These are phyloP conservation scores for Diachrysia chrysitis DNA, from an alignment of 2,888 invertebrate genomes.

Conservation along the genomic window DNA sequence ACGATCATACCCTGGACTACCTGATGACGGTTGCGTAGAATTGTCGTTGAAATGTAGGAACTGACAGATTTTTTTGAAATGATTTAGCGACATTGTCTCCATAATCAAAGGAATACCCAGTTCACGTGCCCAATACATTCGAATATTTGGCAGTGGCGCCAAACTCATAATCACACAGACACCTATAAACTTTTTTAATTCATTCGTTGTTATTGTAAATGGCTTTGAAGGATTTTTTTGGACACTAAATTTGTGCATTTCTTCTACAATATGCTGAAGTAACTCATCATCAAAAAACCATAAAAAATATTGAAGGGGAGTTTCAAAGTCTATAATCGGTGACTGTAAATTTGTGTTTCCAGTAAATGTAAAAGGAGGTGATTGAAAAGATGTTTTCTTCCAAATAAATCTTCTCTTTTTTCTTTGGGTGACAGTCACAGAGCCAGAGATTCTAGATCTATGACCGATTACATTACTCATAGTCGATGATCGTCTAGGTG, in stretches of 20 bases:
- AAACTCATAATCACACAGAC: conserved; percentile 10
- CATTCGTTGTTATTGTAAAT: background rate
- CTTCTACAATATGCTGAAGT: background rate
- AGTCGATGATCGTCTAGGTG: too few species aligned
- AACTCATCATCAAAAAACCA: background rate
- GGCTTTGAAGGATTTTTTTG: conserved; percentile 15
- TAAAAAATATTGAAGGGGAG: too few species aligned
- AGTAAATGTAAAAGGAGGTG: too few species aligned
- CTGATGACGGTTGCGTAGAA: background rate
- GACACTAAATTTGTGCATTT: conserved; percentile 10
- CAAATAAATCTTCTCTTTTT: too few species aligned
- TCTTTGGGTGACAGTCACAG: too few species aligned
- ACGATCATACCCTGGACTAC: background rate
- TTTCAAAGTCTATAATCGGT: too few species aligned
- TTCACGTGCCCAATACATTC: conserved; percentile 43
- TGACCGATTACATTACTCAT: background rate
- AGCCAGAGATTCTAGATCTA: too few species aligned
- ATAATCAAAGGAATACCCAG: conserved; percentile 40
- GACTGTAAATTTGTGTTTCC: too few species aligned
- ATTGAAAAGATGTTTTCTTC: too few species aligned
- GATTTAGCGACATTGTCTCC: conserved; percentile 34
- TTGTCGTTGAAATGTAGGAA: conserved; percentile 22
- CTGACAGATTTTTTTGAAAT: conserved; percentile 45
- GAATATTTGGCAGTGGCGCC: conserved; percentile 34
- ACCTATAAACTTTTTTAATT: conserved; percentile 19